Evolutionary conservation across 53 echinoderm and acorn worm species (phyloP), one percentile per base, ranked within the genome.

Genomic region (Hippasteria phrygiana): DNA sequence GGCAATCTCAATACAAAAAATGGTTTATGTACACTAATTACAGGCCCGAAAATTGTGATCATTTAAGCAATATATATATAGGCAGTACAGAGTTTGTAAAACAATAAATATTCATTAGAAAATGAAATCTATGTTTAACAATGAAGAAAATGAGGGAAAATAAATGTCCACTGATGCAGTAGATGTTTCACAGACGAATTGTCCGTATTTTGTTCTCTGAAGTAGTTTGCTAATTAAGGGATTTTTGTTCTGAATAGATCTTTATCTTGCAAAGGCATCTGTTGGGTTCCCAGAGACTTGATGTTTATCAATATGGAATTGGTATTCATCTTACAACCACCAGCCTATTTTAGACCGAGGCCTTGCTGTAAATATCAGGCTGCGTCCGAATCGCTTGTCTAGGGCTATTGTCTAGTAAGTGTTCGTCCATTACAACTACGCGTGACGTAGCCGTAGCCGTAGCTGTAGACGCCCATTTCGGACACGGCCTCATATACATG

Each of bases 61-160:
- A n/a, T 38, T 85, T 71, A 71, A 39, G 85, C 85, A 71, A 85
- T 85, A 50, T 85, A 18, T n/a, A n/a, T 85, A 85, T 85, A 85
- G 71, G 85, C 85, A 46, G 81, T 43, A 81, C 46, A 56, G 81
- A 43, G 65, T 2, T 55, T 72, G 40, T 22, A 72, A 72, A 41
- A 41, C 2, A 72, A 14, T 59, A 8, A n/a, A 59, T 59, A 26
- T 59, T 59, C 59, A 59, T 22, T 59, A 24, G 14, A 59, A 76
- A 54, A 51, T 28, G 70, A 54, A 50, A 43, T 33, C 5, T 47
- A 34, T 32, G 16, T 76, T 76, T 31, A 48, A n/a, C 16, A 27
- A 14, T 46, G 47, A 0, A 74, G 47, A 47, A 29, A 38, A 43
- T 46, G 24, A 22, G 5, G 13, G 42, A 73, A 17, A 75, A 53